These are phyloP conservation scores for Sylvietta virens DNA, from an alignment of 2,113 vertebrate species.

Conservation along the genomic window DNA sequence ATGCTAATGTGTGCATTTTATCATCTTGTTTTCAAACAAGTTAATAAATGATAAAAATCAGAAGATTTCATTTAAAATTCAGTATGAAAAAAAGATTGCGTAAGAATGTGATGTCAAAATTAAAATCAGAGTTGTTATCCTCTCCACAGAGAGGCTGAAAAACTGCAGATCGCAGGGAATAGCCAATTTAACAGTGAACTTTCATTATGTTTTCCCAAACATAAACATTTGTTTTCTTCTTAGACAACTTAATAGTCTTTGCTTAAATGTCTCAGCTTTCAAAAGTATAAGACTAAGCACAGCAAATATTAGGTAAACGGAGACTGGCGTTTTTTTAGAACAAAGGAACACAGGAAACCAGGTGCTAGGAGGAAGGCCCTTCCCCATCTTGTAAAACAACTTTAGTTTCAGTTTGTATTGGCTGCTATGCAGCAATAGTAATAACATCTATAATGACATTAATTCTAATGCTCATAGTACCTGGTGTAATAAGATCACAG, in stretches of 20 bases:
- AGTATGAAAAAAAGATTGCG: not conserved
- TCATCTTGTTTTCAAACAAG: not conserved
- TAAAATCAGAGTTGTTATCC: not conserved
- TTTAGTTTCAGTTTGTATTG: not conserved
- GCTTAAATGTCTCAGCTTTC: not conserved
- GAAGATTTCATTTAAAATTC: not conserved
- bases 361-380: not conserved
- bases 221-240: not conserved
- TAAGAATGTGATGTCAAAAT: not conserved
- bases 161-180: not conserved
- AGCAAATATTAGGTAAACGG: not conserved
- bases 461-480: not conserved
- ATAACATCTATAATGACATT: not conserved
- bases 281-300: not conserved
- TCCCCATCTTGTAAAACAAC: not conserved
- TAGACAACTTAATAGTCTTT: not conserved
- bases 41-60: not conserved
- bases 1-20: not conserved
- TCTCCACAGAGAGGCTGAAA: not conserved
- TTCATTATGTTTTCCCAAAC: not conserved
- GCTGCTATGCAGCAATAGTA: not conserved
- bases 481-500: not conserved
- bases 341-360: not conserved
- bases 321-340: not conserved
- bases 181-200: not conserved